These are phyloP conservation scores for Agrotis puta DNA, from an alignment of 2,888 invertebrate species.

Conservation along the genomic window DNA sequence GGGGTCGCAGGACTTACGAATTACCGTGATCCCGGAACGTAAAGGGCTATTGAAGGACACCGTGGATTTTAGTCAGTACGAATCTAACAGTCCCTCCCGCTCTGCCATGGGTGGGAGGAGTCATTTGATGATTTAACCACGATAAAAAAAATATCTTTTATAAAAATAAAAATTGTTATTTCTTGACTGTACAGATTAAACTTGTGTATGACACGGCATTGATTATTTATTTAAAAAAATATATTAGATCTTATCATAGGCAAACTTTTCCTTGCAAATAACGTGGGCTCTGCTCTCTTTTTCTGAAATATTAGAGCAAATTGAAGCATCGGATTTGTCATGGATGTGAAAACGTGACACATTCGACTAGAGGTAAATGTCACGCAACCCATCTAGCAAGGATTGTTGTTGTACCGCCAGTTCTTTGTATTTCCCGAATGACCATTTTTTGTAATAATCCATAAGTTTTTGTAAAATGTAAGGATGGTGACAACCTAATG, in stretches of 20 bases:
- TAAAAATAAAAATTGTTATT: neutral
- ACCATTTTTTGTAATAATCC: too few species aligned
- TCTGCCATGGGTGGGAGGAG: too few species aligned
- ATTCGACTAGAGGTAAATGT: constrained; percentile 66
- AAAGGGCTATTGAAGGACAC: too few species aligned
- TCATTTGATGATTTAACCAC: too few species aligned
- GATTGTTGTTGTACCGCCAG: constrained; percentile 50
- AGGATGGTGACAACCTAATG: too few species aligned
- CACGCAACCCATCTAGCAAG: constrained; percentile 65
- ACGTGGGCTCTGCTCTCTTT: constrained; percentile 50
- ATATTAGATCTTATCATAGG: neutral
- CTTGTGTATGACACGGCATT: neutral
- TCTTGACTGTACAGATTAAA: constrained; percentile 22
- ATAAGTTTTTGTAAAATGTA: too few species aligned
- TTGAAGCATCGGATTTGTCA: constrained; percentile 60
- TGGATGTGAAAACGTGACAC: constrained; percentile 67
- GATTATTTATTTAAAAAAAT: neutral
- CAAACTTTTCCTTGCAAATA: constrained; percentile 43
- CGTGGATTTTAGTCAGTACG: too few species aligned
- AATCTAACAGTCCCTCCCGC: too few species aligned
- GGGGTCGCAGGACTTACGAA: too few species aligned
- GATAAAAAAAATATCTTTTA: too few species aligned
- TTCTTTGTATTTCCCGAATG: constrained; percentile 33
- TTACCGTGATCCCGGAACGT: too few species aligned
- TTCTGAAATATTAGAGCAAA: constrained; percentile 60